Base-by-base conservation (phyloP, 2,888 invertebrate genomes). In the Drosophila crucigera region DNA sequence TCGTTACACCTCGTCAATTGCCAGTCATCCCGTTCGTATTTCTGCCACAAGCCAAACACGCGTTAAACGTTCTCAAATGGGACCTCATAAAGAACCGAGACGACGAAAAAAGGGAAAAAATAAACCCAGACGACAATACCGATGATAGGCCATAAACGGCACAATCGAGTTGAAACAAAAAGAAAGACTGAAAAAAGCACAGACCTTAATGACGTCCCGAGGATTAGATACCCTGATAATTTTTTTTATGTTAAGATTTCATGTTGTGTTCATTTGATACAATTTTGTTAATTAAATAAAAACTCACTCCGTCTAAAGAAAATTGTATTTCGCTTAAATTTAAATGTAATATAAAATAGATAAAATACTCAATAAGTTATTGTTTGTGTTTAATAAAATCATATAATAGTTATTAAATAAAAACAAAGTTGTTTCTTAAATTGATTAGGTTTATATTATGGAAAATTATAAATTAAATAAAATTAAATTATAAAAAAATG, bases 21-120 rank as follows among this genome's bases (percentile, higher is more conserved):
- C 1, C 56, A 62, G 43, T 47, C 50, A 43, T 33, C 25, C 28
- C 22, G 5, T 56, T 22, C 30, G 47, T 25, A 37, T 25, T 39
- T 7, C 58, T 35, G 73, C 33, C 77, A 74, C 68, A 69, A 53
- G 47, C 47, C 73, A 62, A 69, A 58, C 85, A 84, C 78, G 72
- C 70, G 78, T 62, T 59, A 56, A 59, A 41, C 47, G 55, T 76
- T 65, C 76, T 68, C 43, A 53, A 74, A 73, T 61, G 73, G 82
- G 73, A 78, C 77, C 62, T 64, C 58, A 76, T 61, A 56, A 71
- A 70, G 58, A 61, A 28, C 52, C 37, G 31, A 55, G 35, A n/a
- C 30, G 61, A 52, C 59, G 35, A 55, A 25, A 58, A 37, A 39
- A 39, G 0, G 52, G 7, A 22, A 19, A n/a, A 28, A 33, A 19